These are phyloP conservation scores for Eledona agricola DNA, from an alignment of 2,888 invertebrate species.

Conservation along the genomic window DNA sequence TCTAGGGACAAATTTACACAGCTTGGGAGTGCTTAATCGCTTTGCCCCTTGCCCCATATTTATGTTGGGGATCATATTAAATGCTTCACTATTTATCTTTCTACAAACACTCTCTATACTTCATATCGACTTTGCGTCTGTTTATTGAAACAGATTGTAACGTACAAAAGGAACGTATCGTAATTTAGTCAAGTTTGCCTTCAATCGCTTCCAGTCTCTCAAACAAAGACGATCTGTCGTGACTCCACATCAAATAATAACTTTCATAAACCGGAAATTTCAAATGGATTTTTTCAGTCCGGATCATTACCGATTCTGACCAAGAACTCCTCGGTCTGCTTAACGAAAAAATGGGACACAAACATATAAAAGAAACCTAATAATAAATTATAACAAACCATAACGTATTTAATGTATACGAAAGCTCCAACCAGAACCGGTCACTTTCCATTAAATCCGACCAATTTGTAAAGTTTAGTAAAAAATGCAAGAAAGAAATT, in stretches of 20 bases:
- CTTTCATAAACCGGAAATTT: slow-evolving; percentile 12
- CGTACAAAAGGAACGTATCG: not conserved
- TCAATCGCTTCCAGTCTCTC: slow-evolving; percentile 8
- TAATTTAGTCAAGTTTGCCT: slow-evolving; percentile 5
- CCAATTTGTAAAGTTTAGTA: slow-evolving; percentile 1
- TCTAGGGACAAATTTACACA: no score
- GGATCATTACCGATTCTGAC: slow-evolving; percentile 4
- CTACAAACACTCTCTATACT: no score
- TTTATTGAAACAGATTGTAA: no score
- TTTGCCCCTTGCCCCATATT: no score
- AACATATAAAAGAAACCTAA: slow-evolving; percentile 6
- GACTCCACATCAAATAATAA: slow-evolving; percentile 7
- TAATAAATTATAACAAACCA: slow-evolving; percentile 7
- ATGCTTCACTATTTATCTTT: no score
- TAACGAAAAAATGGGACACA: slow-evolving; percentile 2
- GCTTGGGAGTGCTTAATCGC: no score
- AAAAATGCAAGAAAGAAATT: no score
- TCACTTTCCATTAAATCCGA: not conserved
- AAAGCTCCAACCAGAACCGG: slow-evolving; percentile 7
- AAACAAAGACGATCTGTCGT: slow-evolving; percentile 8
- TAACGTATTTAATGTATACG: slow-evolving; percentile 12
- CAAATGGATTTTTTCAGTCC: not conserved
- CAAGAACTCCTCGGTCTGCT: slow-evolving; percentile 3
- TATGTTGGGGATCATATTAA: no score
- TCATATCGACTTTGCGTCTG: no score